Conservation (phyloP, 2,797 vertebrate genomes). For the Hyperoplus lanceolatus region DNA sequence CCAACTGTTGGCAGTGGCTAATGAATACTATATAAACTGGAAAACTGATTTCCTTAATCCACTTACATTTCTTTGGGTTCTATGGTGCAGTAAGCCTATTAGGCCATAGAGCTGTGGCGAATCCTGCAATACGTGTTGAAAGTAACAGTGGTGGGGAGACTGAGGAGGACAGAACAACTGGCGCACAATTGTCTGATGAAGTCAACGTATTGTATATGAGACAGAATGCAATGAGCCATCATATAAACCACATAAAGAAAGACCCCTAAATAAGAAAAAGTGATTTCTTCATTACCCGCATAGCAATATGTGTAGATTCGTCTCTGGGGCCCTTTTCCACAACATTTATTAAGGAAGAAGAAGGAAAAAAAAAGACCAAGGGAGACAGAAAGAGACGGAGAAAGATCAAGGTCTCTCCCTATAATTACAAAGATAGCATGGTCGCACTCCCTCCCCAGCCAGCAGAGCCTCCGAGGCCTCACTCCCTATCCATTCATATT, state of each 20-base stretch:
- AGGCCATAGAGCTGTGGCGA: slow-evolving; percentile 67
- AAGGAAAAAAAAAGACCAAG: slow-evolving; percentile 20
- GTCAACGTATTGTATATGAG: not conserved
- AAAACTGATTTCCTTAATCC: slow-evolving; percentile 80
- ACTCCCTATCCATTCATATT: slow-evolving; percentile 75
- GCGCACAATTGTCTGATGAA: slow-evolving; percentile 30
- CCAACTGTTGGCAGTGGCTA: slow-evolving; percentile 52
- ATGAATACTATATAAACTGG: slow-evolving; percentile 64
- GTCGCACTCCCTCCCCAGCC: slow-evolving; percentile 61
- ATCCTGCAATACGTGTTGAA: slow-evolving; percentile 60
- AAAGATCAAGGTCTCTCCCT: slow-evolving; percentile 73
- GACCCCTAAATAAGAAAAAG: slow-evolving; percentile 36
- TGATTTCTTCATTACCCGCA: slow-evolving; percentile 72
- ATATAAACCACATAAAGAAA: slow-evolving; percentile 16
- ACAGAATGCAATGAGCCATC: slow-evolving; percentile 12
- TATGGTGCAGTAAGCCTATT: slow-evolving; percentile 72
- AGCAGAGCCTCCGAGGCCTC: slow-evolving; percentile 71
- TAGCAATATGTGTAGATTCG: slow-evolving; percentile 33
- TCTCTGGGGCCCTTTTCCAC: slow-evolving; percentile 50
- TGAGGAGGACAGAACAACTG: slow-evolving; percentile 49
- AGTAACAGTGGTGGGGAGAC: slow-evolving; percentile 54
- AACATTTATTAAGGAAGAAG: slow-evolving; percentile 51
- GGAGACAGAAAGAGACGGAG: slow-evolving; percentile 59
- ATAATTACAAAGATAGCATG: slow-evolving; percentile 82
- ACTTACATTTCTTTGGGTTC: slow-evolving; percentile 76